Conservation (phyloP, 92 coral and sea anemone genomes). For the Heteractis magnifica region DNA sequence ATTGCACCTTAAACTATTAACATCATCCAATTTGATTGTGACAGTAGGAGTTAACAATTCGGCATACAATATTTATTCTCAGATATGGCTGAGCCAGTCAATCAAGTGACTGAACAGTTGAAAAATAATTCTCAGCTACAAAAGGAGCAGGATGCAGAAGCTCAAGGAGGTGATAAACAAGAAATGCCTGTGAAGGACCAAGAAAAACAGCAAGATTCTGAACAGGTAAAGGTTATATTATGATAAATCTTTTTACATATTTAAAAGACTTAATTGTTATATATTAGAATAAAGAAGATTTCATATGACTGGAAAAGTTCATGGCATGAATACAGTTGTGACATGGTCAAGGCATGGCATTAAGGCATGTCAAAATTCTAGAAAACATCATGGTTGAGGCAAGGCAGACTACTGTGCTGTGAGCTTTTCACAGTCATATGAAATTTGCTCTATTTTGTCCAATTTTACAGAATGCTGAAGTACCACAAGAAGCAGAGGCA, state of each 20-base stretch:
- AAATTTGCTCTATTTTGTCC: not conserved
- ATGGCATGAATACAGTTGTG: not conserved
- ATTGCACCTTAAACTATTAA: no score
- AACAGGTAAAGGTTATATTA: not conserved
- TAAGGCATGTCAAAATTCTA: no score
- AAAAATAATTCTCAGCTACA: not conserved
- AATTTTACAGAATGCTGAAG: slow-evolving; percentile 4
- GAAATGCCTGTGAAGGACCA: not conserved
- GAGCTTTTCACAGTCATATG: not conserved
- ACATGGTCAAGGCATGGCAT: not conserved
- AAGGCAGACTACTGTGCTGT: not conserved
- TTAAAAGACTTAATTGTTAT: not conserved
- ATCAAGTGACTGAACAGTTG: not conserved
- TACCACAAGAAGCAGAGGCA: slow-evolving; percentile 25
- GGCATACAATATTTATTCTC: not conserved
- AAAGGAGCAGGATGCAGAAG: not conserved
- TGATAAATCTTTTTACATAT: not conserved
- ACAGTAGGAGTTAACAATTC: not conserved
- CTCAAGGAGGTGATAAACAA: not conserved
- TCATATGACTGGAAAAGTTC: not conserved
- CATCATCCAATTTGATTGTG: no score
- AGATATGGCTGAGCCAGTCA: not conserved
- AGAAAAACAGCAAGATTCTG: not conserved
- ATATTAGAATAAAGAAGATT: not conserved
- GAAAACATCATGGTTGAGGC: no score